A percentile compares a stretch with the other conserved stretches of the same genome.
phyloP scores from a whole-genome alignment of 2,113 vertebrate species.

The Nansenia antarctica region DNA sequence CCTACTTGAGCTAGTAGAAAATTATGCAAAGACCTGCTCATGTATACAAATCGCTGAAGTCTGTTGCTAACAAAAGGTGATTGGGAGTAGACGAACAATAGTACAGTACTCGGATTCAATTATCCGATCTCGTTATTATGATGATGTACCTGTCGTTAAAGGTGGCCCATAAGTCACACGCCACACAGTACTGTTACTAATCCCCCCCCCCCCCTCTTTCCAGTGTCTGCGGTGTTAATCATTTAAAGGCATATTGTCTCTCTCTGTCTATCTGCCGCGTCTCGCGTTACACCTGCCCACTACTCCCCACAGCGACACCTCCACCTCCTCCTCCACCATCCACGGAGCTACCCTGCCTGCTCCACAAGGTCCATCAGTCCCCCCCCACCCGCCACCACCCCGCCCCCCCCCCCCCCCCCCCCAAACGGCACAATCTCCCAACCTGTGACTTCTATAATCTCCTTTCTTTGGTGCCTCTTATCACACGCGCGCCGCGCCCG shows the following conservation, averaged over 20 bases:
- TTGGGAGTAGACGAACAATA: too few relatives aligned
- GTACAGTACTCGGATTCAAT: too few relatives aligned
- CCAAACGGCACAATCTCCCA: background rate
- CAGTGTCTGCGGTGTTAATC: background rate
- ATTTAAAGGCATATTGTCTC: background rate
- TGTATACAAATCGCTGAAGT: too few relatives aligned
- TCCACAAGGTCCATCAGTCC: constrained; percentile 14
- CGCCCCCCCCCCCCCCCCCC: too few relatives aligned
- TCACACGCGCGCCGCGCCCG: constrained; percentile 14
- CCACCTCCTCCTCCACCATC: constrained; percentile 11
- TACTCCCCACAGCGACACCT: background rate
- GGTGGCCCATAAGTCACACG: too few relatives aligned
- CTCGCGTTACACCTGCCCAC: constrained; percentile 2
- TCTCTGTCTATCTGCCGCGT: background rate
- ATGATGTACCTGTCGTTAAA: too few relatives aligned
- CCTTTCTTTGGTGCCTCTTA: constrained; percentile 27
- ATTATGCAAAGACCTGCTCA: constrained; percentile 18
- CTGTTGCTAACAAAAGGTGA: too few relatives aligned
- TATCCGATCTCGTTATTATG: too few relatives aligned
- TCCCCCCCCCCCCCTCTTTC: constrained; percentile 8
- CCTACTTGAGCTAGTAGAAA: constrained; percentile 39
- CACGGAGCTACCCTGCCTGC: constrained; percentile 18
- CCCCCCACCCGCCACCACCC: too few relatives aligned
- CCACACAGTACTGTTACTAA: too few relatives aligned
- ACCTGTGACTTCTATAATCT: constrained; percentile 18